Conservation (phyloP, 1,140 invertebrate species). For the Caerostris extrusa region DNA sequence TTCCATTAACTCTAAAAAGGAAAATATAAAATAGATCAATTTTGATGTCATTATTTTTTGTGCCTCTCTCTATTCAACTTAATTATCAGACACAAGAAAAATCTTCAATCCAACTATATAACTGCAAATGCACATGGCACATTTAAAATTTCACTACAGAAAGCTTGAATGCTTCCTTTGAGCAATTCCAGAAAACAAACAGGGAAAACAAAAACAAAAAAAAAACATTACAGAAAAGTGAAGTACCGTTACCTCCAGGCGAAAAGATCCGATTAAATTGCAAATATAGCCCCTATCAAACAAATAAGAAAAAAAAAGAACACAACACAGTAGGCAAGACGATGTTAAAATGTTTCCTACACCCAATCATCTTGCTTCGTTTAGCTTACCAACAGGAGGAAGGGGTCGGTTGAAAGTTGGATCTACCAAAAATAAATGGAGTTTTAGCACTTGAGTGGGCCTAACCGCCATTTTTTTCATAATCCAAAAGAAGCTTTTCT, state of each 20-base stretch:
- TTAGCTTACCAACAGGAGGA: slow-evolving; percentile 48
- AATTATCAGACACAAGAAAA: no score
- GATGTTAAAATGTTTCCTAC: slow-evolving; percentile 54
- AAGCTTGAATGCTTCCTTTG: not conserved
- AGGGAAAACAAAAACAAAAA: no score
- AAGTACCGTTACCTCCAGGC: not conserved
- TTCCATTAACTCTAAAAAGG: no score
- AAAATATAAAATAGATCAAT: no score
- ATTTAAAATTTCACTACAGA: no score
- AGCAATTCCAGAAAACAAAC: not conserved
- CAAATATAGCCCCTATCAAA: slow-evolving; percentile 32
- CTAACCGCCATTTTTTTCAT: slow-evolving; percentile 56
- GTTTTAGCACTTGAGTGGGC: slow-evolving; percentile 67
- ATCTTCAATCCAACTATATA: no score
- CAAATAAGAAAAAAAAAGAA: slow-evolving; percentile 2
- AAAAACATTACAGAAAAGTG: not conserved
- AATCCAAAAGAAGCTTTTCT: not conserved
- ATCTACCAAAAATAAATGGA: slow-evolving; percentile 60
- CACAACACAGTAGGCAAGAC: not conserved
- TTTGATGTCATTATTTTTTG: no score
- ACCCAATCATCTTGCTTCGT: slow-evolving; percentile 60
- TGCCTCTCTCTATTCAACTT: no score
- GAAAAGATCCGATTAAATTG: slow-evolving; percentile 47
- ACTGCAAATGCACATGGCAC: no score
- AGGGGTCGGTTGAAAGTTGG: no score